phyloP scores from a whole-genome alignment of 2,888 invertebrate species.

The Ypsolopha sequella region DNA sequence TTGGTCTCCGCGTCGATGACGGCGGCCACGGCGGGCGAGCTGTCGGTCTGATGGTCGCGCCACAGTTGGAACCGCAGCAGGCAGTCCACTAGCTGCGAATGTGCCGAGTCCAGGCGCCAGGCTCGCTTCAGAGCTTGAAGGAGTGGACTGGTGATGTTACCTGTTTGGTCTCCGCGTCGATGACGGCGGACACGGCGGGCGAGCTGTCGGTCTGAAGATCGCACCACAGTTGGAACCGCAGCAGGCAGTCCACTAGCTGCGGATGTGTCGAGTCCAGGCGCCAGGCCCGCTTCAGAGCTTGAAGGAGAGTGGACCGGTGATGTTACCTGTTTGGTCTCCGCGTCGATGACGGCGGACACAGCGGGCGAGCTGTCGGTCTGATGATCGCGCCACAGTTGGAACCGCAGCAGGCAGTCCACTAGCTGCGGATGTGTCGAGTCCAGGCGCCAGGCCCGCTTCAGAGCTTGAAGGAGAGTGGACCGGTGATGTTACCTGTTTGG shows the following conservation, averaged over 20 bases:
- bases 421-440: conserved; percentile 79
- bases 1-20: conserved; percentile 66
- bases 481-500: conserved; percentile 59
- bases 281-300: too few species aligned
- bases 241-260: too few species aligned
- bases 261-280: too few species aligned
- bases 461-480: conserved; percentile 35
- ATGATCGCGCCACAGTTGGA: conserved; percentile 58
- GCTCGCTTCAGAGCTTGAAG: too few species aligned
- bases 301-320: too few species aligned
- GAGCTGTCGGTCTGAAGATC: conserved; percentile 14
- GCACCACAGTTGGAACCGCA: conserved; percentile 74
- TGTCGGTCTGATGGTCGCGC: conserved; percentile 23
- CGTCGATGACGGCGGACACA: conserved; percentile 64
- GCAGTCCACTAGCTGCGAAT: too few species aligned
- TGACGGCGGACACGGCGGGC: conserved; percentile 67
- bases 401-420: conserved; percentile 88
- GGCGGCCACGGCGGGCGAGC: conserved; percentile 55
- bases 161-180: conserved; percentile 61
- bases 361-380: conserved; percentile 31
- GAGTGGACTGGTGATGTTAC: conserved; percentile 54
- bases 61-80: conserved; percentile 76
- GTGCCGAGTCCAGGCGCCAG: too few species aligned
- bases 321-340: conserved; percentile 69
- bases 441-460: conserved; percentile 88